A percentile compares a stretch with the other conserved stretches of the same genome.
These are phyloP conservation scores for Sardina pilchardus DNA, from an alignment of 2,113 vertebrate genomes.

Conservation along the genomic window DNA sequence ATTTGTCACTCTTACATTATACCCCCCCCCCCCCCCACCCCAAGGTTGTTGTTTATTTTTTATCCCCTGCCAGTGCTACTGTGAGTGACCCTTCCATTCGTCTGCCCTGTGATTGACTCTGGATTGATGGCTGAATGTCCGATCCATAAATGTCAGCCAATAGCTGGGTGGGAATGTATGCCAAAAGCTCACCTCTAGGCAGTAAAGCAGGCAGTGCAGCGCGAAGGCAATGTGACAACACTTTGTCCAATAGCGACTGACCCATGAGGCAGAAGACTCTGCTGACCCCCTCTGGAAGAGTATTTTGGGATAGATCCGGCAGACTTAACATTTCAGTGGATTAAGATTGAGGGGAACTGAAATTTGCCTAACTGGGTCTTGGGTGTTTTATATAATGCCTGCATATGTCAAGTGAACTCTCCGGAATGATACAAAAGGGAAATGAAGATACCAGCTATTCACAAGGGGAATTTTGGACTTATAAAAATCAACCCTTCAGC, in stretches of 20 bases:
- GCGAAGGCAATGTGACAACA: background rate
- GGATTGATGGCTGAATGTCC: background rate
- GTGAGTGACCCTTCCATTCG: background rate
- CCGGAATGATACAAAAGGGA: background rate
- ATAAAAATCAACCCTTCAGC: background rate
- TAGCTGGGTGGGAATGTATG: background rate
- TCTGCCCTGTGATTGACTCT: background rate
- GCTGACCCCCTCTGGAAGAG: background rate
- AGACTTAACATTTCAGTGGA: slow-evolving; percentile 9
- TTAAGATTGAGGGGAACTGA: background rate
- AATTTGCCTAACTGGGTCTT: background rate
- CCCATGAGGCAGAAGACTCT: background rate
- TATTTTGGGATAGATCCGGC: background rate
- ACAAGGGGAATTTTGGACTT: background rate
- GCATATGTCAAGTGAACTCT: background rate
- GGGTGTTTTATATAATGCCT: background rate
- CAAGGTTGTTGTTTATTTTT: background rate
- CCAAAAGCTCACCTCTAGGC: background rate
- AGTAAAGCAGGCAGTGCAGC: background rate
- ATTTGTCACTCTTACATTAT: background rate
- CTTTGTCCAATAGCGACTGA: background rate
- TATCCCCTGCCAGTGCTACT: background rate
- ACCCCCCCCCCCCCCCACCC: background rate
- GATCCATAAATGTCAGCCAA: background rate
- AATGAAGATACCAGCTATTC: background rate